These are phyloP conservation scores for Melieria crassipennis DNA, from an alignment of 2,888 invertebrate species.

Conservation along the genomic window DNA sequence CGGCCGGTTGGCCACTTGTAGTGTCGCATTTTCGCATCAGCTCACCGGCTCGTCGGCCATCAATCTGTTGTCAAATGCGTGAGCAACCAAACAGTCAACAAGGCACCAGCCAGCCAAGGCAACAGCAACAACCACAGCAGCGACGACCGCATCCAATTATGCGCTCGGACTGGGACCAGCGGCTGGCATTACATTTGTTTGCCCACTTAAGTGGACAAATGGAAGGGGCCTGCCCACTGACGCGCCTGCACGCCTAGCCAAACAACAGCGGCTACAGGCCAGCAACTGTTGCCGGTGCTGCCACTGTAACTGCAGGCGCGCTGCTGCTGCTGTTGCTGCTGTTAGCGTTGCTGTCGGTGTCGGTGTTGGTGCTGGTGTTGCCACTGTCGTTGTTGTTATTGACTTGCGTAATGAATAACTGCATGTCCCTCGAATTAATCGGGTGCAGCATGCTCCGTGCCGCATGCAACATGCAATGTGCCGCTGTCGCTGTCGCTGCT, in stretches of 20 bases:
- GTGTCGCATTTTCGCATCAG: too few species aligned
- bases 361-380: not conserved
- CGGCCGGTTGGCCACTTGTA: too few species aligned
- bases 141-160: conserved; percentile 41
- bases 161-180: conserved; percentile 45
- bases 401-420: conserved; percentile 41
- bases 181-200: conserved; percentile 16
- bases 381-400: conserved; percentile 18
- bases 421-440: conserved; percentile 45
- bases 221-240: conserved; percentile 10
- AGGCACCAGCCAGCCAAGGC: not conserved
- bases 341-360: not conserved
- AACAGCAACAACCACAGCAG: not conserved
- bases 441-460: conserved; percentile 37
- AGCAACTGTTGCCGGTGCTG: conserved; percentile 5
- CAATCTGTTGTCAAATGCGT: too few species aligned
- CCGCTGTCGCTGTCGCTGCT: conserved; percentile 11
- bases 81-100: too few species aligned
- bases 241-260: not conserved
- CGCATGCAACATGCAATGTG: conserved; percentile 24
- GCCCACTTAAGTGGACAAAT: conserved; percentile 24
- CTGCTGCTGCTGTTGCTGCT: not conserved
- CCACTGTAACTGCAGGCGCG: conserved; percentile 5
- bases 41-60: too few species aligned
- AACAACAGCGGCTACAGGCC: conserved; percentile 12